Percentiles rank a stretch among this genome's conserved stretches.
phyloP scores from a whole-genome alignment of 2,797 vertebrate species.

The Characodon lateralis region DNA sequence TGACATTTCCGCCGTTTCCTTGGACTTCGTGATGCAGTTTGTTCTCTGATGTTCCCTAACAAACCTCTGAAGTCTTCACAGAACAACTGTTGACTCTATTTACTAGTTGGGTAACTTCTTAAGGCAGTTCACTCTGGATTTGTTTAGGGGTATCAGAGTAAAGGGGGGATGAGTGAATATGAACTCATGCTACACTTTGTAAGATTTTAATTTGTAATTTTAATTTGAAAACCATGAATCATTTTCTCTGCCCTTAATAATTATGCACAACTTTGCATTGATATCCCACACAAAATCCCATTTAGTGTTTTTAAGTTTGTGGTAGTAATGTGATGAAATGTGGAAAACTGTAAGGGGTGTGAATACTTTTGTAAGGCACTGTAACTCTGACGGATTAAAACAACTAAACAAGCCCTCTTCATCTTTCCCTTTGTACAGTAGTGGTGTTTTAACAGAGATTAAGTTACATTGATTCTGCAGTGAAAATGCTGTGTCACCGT shows the following conservation, averaged over 20 bases:
- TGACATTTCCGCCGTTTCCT: too few relatives aligned
- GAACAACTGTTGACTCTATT: background rate
- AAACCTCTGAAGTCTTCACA: background rate
- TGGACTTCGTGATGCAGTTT: too few relatives aligned
- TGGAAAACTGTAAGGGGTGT: background rate
- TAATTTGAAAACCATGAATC: background rate
- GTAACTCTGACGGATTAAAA: background rate
- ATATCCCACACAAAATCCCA: background rate
- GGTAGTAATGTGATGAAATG: background rate
- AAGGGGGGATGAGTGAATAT: background rate
- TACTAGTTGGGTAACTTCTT: background rate
- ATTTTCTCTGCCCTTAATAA: background rate
- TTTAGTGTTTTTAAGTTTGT: background rate
- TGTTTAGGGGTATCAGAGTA: background rate
- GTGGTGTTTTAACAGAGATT: conserved; percentile 17
- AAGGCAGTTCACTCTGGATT: background rate
- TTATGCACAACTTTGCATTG: background rate
- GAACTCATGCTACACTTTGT: too few relatives aligned
- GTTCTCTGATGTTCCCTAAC: too few relatives aligned
- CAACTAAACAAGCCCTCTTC: background rate
- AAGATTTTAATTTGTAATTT: too few relatives aligned
- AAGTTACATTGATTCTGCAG: conserved; percentile 38
- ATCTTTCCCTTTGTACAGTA: background rate
- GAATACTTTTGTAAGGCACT: background rate
- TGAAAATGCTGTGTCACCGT: conserved; percentile 21